phyloP scores from a whole-genome alignment of 2,797 vertebrate genomes.

The Myiothlypis chrysogaster region DNA sequence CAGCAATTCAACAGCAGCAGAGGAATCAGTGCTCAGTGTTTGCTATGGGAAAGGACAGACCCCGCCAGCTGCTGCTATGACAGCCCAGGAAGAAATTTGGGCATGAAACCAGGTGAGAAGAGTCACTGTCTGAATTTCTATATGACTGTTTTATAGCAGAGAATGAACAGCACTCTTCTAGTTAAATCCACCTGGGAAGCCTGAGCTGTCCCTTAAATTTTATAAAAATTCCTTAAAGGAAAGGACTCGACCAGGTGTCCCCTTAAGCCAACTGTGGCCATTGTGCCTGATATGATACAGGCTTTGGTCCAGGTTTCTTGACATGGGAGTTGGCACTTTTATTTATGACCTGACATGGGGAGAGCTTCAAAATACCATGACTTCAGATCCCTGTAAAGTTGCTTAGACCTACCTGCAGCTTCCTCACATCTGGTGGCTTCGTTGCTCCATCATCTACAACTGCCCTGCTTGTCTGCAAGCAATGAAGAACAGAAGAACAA shows the following conservation, averaged over 20 bases:
- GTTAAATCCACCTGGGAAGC: background rate
- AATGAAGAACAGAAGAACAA: conserved; percentile 63
- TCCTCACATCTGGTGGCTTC: conserved; percentile 75
- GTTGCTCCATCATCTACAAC: conserved; percentile 60
- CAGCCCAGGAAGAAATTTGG: background rate
- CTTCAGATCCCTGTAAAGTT: background rate
- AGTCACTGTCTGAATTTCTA: background rate
- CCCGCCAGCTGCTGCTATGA: background rate
- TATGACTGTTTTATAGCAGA: background rate
- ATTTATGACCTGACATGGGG: background rate
- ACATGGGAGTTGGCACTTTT: background rate
- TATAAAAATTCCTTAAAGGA: background rate
- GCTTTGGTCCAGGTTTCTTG: background rate
- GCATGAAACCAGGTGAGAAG: background rate
- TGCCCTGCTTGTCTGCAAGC: conserved; percentile 74
- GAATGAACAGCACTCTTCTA: background rate
- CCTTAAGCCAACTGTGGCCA: background rate
- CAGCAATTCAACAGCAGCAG: background rate
- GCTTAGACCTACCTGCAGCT: conserved; percentile 81
- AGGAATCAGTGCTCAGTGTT: background rate
- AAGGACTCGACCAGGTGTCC: background rate
- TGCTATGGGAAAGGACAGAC: background rate
- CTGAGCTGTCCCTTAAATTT: background rate
- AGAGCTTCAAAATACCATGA: background rate
- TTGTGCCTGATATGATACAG: background rate